Conservation (phyloP, 2,888 invertebrate species). For the Junonia oenone region DNA sequence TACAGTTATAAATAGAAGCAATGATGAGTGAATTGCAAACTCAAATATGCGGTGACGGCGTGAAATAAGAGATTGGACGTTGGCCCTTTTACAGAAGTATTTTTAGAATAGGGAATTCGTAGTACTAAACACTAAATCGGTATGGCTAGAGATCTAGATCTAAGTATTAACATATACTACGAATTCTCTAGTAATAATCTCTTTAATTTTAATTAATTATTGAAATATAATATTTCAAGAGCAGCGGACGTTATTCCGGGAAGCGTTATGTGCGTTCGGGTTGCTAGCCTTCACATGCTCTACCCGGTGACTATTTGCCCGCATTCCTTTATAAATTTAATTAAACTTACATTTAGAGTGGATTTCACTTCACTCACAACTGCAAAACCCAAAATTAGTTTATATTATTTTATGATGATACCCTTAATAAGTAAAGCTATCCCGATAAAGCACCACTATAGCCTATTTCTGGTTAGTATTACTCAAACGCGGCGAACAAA, state of each 20-base stretch:
- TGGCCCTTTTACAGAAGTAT: conserved; percentile 34
- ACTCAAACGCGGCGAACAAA: conserved; percentile 31
- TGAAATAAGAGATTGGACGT: conserved; percentile 50
- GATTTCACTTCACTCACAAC: conserved; percentile 74
- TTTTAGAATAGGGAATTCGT: conserved; percentile 41
- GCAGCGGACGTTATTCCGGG: conserved; percentile 41
- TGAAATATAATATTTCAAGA: background rate
- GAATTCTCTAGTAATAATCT: conserved; percentile 43
- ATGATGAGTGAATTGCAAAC: conserved; percentile 62
- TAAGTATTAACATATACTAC: conserved; percentile 39
- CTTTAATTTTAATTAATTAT: conserved; percentile 7
- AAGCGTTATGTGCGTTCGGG: conserved; percentile 66
- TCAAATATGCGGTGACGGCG: conserved; percentile 62
- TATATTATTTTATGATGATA: conserved; percentile 52
- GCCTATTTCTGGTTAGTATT: conserved; percentile 18
- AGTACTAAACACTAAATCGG: conserved; percentile 42
- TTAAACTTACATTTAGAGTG: conserved; percentile 71
- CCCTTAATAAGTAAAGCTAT: conserved; percentile 50
- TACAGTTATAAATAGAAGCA: conserved; percentile 43
- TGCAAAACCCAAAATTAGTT: conserved; percentile 77
- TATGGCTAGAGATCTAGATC: conserved; percentile 35
- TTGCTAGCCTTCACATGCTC: conserved; percentile 71
- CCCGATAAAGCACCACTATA: conserved; percentile 43
- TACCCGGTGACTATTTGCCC: conserved; percentile 72
- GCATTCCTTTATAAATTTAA: conserved; percentile 66